phyloP scores from a whole-genome alignment of 2,797 vertebrate species.

The Taeniopygia guttata region DNA sequence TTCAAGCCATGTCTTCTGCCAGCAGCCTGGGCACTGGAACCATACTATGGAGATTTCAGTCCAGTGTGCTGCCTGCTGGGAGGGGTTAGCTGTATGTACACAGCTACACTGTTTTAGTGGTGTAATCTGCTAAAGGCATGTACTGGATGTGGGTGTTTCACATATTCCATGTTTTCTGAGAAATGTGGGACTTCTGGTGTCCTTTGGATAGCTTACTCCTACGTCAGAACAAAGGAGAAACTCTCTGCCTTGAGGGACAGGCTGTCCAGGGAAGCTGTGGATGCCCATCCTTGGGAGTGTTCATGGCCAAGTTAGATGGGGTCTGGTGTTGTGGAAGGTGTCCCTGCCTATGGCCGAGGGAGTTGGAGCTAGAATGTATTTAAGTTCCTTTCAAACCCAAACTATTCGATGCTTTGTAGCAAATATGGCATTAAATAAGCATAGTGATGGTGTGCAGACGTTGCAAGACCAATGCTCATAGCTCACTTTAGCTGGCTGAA shows the following conservation, averaged over 20 bases:
- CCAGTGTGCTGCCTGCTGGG: not conserved
- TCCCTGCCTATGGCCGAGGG: not conserved
- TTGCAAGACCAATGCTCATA: not conserved
- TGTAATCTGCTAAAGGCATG: too few relatives aligned
- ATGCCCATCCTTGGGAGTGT: not conserved
- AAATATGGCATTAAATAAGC: not conserved
- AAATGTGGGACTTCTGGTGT: not conserved
- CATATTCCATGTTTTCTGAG: rapidly evolving
- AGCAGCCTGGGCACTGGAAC: not conserved
- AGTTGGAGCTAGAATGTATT: not conserved
- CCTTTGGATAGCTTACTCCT: not conserved
- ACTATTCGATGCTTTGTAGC: not conserved
- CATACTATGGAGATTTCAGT: not conserved
- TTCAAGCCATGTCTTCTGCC: not conserved
- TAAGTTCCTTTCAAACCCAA: not conserved
- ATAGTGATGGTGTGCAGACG: too few relatives aligned
- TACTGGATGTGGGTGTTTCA: not conserved
- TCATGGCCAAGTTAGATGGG: not conserved
- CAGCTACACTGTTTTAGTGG: rapidly evolving
- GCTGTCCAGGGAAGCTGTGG: not conserved
- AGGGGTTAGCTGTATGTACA: not conserved
- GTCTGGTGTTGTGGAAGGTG: not conserved
- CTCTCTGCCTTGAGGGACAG: not conserved
- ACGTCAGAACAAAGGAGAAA: not conserved
- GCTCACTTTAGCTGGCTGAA: not conserved